phyloP scores from a whole-genome alignment of 1,140 invertebrate genomes.

The Calephelis virginiensis region DNA sequence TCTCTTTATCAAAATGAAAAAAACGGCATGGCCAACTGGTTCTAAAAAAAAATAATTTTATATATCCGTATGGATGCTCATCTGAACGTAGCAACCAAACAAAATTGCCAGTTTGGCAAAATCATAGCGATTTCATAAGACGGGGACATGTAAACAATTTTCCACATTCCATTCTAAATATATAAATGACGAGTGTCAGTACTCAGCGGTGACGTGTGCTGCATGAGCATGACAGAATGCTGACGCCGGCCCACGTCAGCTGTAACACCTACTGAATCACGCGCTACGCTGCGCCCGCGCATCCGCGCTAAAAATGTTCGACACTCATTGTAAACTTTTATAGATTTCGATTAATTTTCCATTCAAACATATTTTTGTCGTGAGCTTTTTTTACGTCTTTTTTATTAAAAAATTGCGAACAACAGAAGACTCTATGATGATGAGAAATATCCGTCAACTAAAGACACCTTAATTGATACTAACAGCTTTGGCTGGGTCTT shows the following conservation, averaged over 20 bases:
- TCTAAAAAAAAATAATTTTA: too few relatives aligned
- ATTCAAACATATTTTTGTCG: slow-evolving; percentile 1
- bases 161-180: slow-evolving; percentile 69
- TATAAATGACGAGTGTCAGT: slow-evolving; percentile 54
- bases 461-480: too few relatives aligned
- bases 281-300: slow-evolving; percentile 30
- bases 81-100: not conserved
- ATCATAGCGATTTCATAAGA: slow-evolving; percentile 4
- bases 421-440: too few relatives aligned
- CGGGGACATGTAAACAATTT: slow-evolving; percentile 51
- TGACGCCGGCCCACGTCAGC: slow-evolving; percentile 45
- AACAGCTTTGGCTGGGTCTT: too few relatives aligned
- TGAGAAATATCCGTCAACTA: too few relatives aligned
- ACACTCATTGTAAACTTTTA: slow-evolving; percentile 12
- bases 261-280: slow-evolving; percentile 45
- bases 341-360: slow-evolving; percentile 6
- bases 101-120: slow-evolving; percentile 3
- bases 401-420: too few relatives aligned
- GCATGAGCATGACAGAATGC: slow-evolving; percentile 30
- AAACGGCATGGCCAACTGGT: too few relatives aligned
- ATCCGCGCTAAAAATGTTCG: not conserved
- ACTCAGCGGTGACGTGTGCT: slow-evolving; percentile 44
- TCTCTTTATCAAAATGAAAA: too few relatives aligned
- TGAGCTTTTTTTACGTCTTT: too few relatives aligned
- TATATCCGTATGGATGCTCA: not conserved